These are phyloP conservation scores for Drosophila borborema DNA, from an alignment of 2,888 invertebrate genomes.

Conservation along the genomic window DNA sequence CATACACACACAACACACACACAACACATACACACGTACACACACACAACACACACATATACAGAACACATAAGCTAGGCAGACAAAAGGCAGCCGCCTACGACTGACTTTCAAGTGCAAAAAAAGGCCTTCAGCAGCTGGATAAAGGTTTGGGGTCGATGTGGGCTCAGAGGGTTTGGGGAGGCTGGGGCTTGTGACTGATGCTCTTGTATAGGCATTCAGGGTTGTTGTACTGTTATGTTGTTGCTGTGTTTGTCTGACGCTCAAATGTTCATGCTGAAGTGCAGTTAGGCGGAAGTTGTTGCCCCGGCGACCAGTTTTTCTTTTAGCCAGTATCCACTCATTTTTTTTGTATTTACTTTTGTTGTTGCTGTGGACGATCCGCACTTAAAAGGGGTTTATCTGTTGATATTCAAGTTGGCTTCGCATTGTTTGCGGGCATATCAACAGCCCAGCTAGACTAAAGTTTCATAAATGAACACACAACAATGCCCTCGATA, in stretches of 20 bases:
- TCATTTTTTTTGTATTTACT: slow-evolving; percentile 18
- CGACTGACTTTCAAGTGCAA: slow-evolving; percentile 62
- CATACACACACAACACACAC: slow-evolving; percentile 10
- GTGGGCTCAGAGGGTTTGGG: background rate
- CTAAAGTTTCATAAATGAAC: slow-evolving; percentile 47
- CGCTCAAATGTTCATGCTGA: slow-evolving; percentile 58
- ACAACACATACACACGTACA: background rate
- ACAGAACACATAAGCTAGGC: slow-evolving; percentile 36
- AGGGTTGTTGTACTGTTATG: slow-evolving; percentile 62
- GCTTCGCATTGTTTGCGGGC: slow-evolving; percentile 16
- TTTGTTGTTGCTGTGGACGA: background rate
- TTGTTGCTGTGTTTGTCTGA: slow-evolving; percentile 37
- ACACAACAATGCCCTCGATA: slow-evolving; percentile 43
- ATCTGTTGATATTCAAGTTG: slow-evolving; percentile 40
- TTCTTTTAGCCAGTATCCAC: slow-evolving; percentile 1
- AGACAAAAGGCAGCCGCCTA: slow-evolving; percentile 71
- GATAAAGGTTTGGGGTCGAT: background rate
- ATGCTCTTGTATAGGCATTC: slow-evolving; percentile 49
- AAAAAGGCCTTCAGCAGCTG: slow-evolving; percentile 33
- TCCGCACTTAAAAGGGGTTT: slow-evolving; percentile 28
- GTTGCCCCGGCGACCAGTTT: slow-evolving; percentile 48
- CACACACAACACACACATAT: background rate
- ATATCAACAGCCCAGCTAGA: slow-evolving; percentile 15
- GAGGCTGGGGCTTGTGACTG: slow-evolving; percentile 33
- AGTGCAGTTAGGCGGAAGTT: slow-evolving; percentile 75